Percentiles rank a stretch among this genome's conserved stretches.
Conservation (phyloP, 1,140 invertebrate genomes). For the Drosophila azteca region DNA sequence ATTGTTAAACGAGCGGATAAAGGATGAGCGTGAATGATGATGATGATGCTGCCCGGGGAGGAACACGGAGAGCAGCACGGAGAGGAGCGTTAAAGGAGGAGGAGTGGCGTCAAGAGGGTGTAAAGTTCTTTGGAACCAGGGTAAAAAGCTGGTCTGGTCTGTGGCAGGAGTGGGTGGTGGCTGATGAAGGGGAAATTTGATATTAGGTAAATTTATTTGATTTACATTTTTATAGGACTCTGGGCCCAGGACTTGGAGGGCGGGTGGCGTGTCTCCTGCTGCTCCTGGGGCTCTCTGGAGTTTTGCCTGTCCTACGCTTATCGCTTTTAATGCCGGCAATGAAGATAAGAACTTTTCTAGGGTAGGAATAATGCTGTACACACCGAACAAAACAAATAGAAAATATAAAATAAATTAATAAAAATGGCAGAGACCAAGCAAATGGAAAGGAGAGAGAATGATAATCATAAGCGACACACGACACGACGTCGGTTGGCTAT, state of each 20-base stretch:
- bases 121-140: constrained; percentile 23
- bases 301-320: constrained; percentile 66
- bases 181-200: constrained; percentile 74
- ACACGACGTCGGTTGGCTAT: constrained; percentile 33
- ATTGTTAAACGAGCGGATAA: constrained; percentile 82
- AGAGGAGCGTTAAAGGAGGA: not conserved
- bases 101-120: constrained; percentile 12
- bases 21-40: constrained; percentile 81
- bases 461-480: constrained; percentile 63
- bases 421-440: constrained; percentile 56
- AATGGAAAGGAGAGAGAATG: constrained; percentile 30
- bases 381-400: constrained; percentile 66
- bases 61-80: constrained; percentile 13
- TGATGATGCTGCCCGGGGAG: constrained; percentile 49
- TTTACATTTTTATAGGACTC: constrained; percentile 80
- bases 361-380: constrained; percentile 33
- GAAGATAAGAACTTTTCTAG: constrained; percentile 76
- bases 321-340: constrained; percentile 75
- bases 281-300: constrained; percentile 33
- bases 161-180: not conserved
- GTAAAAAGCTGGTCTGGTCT: constrained; percentile 8
- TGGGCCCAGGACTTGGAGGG: constrained; percentile 3
- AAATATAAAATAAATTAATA: constrained; percentile 73
- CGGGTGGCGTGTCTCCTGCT: constrained; percentile 23
- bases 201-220: constrained; percentile 83